Conservation (phyloP, 1,140 invertebrate genomes). For the Drosophila jambulina region DNA sequence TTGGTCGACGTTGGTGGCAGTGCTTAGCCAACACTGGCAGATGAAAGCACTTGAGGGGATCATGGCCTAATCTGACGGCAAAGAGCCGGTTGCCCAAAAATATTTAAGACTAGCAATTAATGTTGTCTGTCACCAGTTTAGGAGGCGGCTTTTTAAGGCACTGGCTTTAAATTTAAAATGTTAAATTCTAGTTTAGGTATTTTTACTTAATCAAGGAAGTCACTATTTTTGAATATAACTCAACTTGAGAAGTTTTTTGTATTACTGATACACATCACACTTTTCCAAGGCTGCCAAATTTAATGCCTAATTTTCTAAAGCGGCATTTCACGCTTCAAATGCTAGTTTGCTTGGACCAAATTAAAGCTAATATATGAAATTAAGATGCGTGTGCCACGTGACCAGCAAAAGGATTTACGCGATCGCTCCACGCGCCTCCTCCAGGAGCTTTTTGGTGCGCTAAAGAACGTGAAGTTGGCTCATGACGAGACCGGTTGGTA, state of each 20-base stretch:
- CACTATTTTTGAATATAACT: neutral
- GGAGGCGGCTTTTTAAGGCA: neutral
- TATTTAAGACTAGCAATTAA: neutral
- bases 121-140: neutral
- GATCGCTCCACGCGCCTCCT: conserved; percentile 1
- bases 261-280: conserved; percentile 3
- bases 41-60: conserved; percentile 27
- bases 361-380: conserved; percentile 8
- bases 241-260: neutral
- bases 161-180: neutral
- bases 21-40: conserved; percentile 28
- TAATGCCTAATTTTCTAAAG: neutral
- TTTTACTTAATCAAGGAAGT: neutral
- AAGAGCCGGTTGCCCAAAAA: neutral
- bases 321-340: neutral
- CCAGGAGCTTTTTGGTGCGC: neutral
- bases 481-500: conserved; percentile 48
- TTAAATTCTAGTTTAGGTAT: too few relatives aligned
- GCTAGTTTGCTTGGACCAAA: conserved; percentile 13
- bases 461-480: neutral
- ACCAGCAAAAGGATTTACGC: neutral
- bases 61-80: conserved; percentile 3
- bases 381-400: neutral
- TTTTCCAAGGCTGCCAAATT: conserved; percentile 19
- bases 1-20: conserved; percentile 7